Base-by-base conservation (phyloP, 1,140 invertebrate genomes). In the Heliconius melpomene region DNA sequence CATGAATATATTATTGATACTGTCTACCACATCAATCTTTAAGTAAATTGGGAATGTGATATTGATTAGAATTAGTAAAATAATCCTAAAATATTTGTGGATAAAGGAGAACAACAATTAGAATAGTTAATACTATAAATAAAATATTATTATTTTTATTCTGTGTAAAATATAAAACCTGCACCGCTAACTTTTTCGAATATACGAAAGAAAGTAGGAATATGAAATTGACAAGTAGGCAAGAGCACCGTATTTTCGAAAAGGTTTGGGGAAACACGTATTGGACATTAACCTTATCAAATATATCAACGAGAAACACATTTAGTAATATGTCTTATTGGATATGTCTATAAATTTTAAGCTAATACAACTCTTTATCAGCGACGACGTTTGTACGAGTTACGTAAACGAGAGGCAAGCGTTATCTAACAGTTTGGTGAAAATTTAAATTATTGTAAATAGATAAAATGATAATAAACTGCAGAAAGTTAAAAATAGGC, bases 261-360 rank as follows among this genome's bases (percentile, higher is more conserved):
- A 60, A 75, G 78, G 77, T 52, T 70, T 70, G 38, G 50, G 71
- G 60, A 52, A 75, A 78, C 40, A 54, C 66, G 50, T 54, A 36
- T 40, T 66, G 74, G 57, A 72, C 71, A 72, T 36, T 80, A 54
- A 75, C 57, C 77, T 77, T 81, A 78, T 78, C 23, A 81, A 76
- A 78, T 82, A 81, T 80, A 79, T 80, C 73, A 86, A 87, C 83
- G 80, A 81, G 77, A 86, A 82, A 83, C 80, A 78, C 76, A 81
- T 78, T 81, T 85, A 87, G 79, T 84, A 86, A 84, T 87, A 86
- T 85, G 89, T 86, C 85, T 89, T 89, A 87, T 77, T 83, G 86
- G 90, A 91, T 91, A 91, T 91, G 90, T 91, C 85, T 86, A 84
- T 85, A 89, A 83, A 81, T 82, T 82, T 78, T 77, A 78, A 79